Conservation (phyloP, 2,797 vertebrate genomes). For the Pangasius mekongensis region DNA sequence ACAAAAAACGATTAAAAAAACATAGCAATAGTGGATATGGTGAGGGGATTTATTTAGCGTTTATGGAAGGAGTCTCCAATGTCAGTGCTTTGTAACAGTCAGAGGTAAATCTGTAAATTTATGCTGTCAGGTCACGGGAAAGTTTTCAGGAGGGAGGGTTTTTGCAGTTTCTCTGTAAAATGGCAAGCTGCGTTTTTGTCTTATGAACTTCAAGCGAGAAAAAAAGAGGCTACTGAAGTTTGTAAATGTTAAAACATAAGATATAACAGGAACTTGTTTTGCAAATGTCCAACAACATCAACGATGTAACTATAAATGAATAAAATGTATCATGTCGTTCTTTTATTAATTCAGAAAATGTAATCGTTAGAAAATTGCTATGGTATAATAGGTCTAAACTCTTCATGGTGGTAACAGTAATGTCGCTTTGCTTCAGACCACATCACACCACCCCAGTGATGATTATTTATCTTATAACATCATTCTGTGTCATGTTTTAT, state of each 20-base stretch:
- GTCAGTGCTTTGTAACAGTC: not conserved
- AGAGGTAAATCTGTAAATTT: not conserved
- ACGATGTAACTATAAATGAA: not conserved
- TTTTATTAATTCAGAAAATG: not conserved
- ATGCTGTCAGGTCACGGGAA: not conserved
- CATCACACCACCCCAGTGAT: not conserved
- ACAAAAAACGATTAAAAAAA: not conserved
- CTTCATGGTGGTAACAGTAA: not conserved
- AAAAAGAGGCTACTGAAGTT: too few species aligned
- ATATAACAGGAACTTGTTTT: not conserved
- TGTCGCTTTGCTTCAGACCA: not conserved
- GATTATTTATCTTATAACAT: too few species aligned
- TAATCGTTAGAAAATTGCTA: not conserved
- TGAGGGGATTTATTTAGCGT: not conserved
- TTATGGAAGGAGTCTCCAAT: not conserved
- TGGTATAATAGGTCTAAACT: not conserved
- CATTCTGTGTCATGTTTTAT: not conserved
- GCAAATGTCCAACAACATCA: not conserved
- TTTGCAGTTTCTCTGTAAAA: not conserved
- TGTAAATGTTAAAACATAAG: not conserved
- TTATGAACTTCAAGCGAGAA: not conserved
- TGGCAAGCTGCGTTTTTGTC: not conserved
- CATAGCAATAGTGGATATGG: not conserved
- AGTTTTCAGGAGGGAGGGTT: not conserved
- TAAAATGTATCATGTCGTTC: not conserved